A percentile compares a stretch with the other conserved stretches of the same genome.
Evolutionary conservation across 1,140 invertebrate genomes (phyloP).

Genomic region (Drosophila tsacasi): DNA sequence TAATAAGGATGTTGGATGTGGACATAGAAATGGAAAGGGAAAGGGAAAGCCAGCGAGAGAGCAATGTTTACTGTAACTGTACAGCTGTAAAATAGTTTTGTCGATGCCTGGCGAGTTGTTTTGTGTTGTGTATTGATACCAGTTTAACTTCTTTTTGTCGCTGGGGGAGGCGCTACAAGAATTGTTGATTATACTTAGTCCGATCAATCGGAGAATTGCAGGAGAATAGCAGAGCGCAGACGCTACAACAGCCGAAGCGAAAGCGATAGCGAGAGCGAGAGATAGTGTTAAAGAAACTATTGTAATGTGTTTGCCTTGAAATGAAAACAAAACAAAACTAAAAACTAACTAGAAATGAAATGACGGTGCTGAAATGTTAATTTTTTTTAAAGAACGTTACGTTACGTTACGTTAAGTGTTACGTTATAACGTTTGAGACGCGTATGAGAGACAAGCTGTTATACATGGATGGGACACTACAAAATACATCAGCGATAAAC

Average conservation of each 20-base stretch:
- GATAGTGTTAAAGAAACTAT: constrained; percentile 52
- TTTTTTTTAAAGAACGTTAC: constrained; percentile 72
- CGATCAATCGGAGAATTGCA: constrained; percentile 8
- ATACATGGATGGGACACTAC: constrained; percentile 56
- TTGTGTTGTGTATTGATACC: constrained; percentile 40
- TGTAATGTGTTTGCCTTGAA: constrained; percentile 84
- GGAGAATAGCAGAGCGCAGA: background rate
- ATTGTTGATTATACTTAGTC: constrained; percentile 60
- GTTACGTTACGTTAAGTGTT: constrained; percentile 61
- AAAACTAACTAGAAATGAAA: constrained; percentile 57
- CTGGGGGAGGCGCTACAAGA: constrained; percentile 38
- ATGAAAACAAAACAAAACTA: constrained; percentile 61
- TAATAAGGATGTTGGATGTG: constrained; percentile 20
- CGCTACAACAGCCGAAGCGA: constrained; percentile 8
- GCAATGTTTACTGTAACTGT: constrained; percentile 65
- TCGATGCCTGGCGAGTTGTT: constrained; percentile 28
- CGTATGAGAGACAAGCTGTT: constrained; percentile 65
- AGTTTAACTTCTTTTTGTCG: constrained; percentile 30
- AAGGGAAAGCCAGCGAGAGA: constrained; percentile 43
- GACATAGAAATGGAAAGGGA: constrained; percentile 12
- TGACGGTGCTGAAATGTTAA: constrained; percentile 85
- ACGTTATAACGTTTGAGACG: constrained; percentile 56
- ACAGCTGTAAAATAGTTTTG: constrained; percentile 71
- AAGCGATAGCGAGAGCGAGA: constrained; percentile 22
- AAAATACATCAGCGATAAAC: constrained; percentile 13